phyloP scores from a whole-genome alignment of 2,113 vertebrate genomes.

The Erpornis zantholeuca region DNA sequence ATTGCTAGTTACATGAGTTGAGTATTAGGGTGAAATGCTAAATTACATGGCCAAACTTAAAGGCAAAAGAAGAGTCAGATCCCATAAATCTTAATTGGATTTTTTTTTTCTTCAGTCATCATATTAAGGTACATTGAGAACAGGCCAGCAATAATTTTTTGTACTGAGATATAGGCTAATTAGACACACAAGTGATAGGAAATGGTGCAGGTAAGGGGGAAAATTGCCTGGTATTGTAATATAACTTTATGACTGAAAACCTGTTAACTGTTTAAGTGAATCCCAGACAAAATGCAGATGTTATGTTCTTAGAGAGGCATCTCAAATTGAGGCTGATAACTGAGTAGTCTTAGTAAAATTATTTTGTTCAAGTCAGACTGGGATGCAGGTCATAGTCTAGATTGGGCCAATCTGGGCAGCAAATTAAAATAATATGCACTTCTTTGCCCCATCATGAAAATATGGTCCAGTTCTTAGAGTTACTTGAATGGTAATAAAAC shows the following conservation, averaged over 20 bases:
- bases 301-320: not conserved
- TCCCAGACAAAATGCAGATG: not conserved
- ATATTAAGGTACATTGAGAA: not conserved
- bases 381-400: not conserved
- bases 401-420: not conserved
- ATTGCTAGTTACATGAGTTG: not conserved
- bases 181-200: not conserved
- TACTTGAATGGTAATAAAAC: not conserved
- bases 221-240: not conserved
- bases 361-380: not conserved
- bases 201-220: not conserved
- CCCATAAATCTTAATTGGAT: not conserved
- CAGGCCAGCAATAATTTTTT: not conserved
- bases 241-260: not conserved
- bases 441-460: not conserved
- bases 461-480: not conserved
- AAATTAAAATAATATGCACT: not conserved
- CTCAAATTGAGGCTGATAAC: not conserved
- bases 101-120: not conserved
- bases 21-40: not conserved
- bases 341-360: not conserved
- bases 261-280: not conserved
- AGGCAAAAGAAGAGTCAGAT: not conserved
- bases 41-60: not conserved
- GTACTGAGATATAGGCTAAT: not conserved